phyloP scores from a whole-genome alignment of 1,140 invertebrate genomes.

The Camponotus floridanus region DNA sequence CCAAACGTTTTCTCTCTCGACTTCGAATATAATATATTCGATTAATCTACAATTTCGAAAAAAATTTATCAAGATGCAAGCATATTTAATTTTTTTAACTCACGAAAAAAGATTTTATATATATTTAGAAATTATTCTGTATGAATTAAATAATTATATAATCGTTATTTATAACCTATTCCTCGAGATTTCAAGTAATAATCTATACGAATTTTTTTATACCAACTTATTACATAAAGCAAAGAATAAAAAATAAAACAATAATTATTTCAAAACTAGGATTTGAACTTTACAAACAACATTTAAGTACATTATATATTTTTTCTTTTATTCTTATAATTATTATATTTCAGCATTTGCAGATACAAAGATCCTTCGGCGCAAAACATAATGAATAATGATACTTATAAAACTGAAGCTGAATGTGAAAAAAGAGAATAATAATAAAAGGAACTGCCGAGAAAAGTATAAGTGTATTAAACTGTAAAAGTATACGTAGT shows the following conservation, averaged over 20 bases:
- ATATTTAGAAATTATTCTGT: background rate
- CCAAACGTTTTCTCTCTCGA: too few species aligned
- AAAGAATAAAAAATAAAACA: background rate
- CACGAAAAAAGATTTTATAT: too few species aligned
- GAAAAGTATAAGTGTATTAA: too few species aligned
- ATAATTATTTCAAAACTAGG: background rate
- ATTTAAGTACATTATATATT: background rate
- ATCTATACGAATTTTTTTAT: slow-evolving; percentile 6
- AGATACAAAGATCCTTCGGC: too few species aligned
- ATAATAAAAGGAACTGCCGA: too few species aligned
- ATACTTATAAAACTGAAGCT: too few species aligned
- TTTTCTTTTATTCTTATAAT: slow-evolving; percentile 27
- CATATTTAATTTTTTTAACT: background rate
- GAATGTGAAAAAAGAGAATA: too few species aligned
- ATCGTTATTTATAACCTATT: background rate
- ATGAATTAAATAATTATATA: too few species aligned
- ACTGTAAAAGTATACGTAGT: too few species aligned
- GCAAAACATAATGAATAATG: too few species aligned
- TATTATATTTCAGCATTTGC: background rate
- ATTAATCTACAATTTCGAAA: slow-evolving; percentile 20
- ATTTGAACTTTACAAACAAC: background rate
- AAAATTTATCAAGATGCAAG: background rate
- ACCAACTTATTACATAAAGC: background rate
- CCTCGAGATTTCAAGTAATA: slow-evolving; percentile 2
- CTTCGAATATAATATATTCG: too few species aligned